Percentiles rank a stretch among this genome's conserved stretches.
Conservation (phyloP, 2,797 vertebrate species). For the Cichlasoma orientale region DNA sequence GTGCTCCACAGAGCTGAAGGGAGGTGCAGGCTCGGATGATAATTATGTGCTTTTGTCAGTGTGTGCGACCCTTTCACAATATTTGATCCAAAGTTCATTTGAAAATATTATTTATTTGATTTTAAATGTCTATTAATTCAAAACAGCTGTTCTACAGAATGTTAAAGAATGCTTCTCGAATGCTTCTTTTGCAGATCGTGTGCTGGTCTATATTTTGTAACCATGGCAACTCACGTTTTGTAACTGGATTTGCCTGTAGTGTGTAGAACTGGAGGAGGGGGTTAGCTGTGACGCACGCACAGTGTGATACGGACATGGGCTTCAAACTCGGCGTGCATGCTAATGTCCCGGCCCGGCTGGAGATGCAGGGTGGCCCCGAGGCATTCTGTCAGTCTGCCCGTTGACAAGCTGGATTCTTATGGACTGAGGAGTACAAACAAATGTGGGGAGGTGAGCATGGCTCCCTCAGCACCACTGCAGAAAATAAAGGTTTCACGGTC, state of each 20-base stretch:
- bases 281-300: conserved; percentile 13
- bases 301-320: conserved; percentile 15
- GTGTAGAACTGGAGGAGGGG: conserved; percentile 3
- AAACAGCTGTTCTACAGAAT: neutral
- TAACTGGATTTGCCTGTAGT: neutral
- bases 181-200: neutral
- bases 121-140: neutral
- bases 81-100: neutral
- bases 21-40: neutral
- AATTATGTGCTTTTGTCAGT: neutral
- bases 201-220: conserved; percentile 20
- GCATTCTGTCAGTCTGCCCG: neutral
- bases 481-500: conserved; percentile 35
- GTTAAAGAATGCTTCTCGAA: neutral
- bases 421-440: neutral
- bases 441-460: neutral
- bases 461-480: conserved; percentile 1
- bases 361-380: neutral
- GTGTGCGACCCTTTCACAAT: too few species aligned
- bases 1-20: neutral
- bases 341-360: conserved; percentile 20
- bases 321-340: neutral
- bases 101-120: neutral
- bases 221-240: conserved; percentile 38
- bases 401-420: conserved; percentile 16